Conservation (phyloP, 2,888 invertebrate species). For the Pseudococcus jackbeardsleyi region DNA sequence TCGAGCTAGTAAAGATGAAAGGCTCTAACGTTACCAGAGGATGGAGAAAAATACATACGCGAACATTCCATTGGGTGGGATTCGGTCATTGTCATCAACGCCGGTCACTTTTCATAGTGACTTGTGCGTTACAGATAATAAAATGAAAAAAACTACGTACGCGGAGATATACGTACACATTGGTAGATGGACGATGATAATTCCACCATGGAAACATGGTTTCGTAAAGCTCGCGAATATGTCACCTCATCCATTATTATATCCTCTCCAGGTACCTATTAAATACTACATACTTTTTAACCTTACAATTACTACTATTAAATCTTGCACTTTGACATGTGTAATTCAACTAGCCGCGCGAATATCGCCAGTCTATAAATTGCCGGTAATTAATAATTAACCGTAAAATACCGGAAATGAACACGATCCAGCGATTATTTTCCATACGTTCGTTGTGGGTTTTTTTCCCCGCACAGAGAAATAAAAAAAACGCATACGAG, state of each 20-base stretch:
- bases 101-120: constrained; percentile 35
- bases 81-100: constrained; percentile 19
- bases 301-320: background rate
- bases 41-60: constrained; percentile 1
- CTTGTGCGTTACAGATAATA: background rate
- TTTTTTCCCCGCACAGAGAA: background rate
- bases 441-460: background rate
- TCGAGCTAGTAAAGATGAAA: constrained; percentile 42
- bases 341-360: background rate
- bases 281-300: constrained; percentile 3
- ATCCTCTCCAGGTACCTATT: background rate
- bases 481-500: background rate
- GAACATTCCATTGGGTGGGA: background rate
- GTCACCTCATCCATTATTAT: background rate
- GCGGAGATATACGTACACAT: background rate
- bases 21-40: background rate
- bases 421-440: constrained; percentile 23
- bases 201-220: constrained; percentile 27
- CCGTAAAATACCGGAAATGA: constrained; percentile 33
- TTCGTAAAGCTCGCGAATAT: background rate
- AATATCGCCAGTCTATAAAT: background rate
- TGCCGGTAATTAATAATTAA: constrained; percentile 42
- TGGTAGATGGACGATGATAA: background rate
- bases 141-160: background rate
- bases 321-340: background rate